Evolutionary conservation across 2,113 vertebrate genomes (phyloP), one percentile per base, ranked within the genome.

Genomic region (Myodes glareolus): DNA sequence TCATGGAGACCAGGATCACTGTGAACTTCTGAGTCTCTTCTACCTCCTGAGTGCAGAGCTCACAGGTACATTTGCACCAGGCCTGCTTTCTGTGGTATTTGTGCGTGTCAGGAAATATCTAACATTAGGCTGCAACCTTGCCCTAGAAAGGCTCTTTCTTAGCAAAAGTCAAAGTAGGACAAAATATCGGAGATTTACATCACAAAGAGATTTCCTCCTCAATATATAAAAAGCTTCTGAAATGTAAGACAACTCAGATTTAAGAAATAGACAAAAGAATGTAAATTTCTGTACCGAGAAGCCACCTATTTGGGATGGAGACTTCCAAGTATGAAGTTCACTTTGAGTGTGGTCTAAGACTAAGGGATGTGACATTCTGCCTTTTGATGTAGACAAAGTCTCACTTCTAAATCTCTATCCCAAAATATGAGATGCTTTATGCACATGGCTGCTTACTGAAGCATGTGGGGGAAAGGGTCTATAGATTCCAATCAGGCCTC

Each of bases 361-460:
- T 29, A n/a, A 84, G 25, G 17, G 58, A 86, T 12, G 3, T 0
- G 3, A 5, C 16, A 16, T 45, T 31, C 9, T 68, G 84, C 55
- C n/a, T 27, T 39, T 58, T 61, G 29, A 19, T 78, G 31, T 80
- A 36, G 55, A 27, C 52, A 27, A n/a, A 68, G 45, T 21, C 42
- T 58, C 25, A 21, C 21, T 13, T 3, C 67, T 39, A 75, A 76
- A 72, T 39, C 52, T 8, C 39, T 23, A 55, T 1, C 31, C 65
- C 47, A n/a, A 33, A 45, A 58, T 0, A 19, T 1, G 8, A 13
- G 23, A 10, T 4, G 61, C 1, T 9, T 0, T 1, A 9, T 4
- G 27, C 21, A n/a, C 0, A 5, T 0, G 0, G 33, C 52, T 33
- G 13, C 33, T 1, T 9, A 2, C 13, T 8, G 11, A 0, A 0